phyloP scores from a whole-genome alignment of 1,140 invertebrate genomes.

The Brachionus paranguensis region DNA sequence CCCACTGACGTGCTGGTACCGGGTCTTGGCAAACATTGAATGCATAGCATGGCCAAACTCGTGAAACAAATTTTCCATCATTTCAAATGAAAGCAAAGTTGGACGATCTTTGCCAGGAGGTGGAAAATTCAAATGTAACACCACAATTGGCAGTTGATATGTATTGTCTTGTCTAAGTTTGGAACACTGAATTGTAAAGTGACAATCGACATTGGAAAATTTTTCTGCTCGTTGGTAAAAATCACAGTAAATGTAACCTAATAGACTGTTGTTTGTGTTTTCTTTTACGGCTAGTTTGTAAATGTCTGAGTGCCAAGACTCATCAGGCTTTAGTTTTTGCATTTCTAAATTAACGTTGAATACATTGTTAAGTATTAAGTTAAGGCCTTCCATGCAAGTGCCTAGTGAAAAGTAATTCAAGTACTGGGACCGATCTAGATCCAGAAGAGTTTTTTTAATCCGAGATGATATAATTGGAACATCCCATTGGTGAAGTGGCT shows the following conservation, averaged over 20 bases:
- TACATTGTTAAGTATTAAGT: constrained; percentile 71
- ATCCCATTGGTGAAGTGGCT: background rate
- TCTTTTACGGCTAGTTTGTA: constrained; percentile 65
- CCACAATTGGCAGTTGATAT: constrained; percentile 85
- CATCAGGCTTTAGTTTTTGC: constrained; percentile 67
- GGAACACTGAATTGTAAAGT: constrained; percentile 93
- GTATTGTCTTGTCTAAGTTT: constrained; percentile 69
- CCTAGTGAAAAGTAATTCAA: constrained; percentile 79
- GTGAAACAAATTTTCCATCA: constrained; percentile 92
- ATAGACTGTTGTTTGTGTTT: constrained; percentile 63
- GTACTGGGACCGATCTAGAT: background rate
- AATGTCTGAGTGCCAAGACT: constrained; percentile 77
- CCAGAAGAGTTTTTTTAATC: background rate
- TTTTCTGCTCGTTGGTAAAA: constrained; percentile 83
- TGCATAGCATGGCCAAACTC: constrained; percentile 99
- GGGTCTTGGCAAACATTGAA: constrained; percentile 86
- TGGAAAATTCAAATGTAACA: constrained; percentile 80
- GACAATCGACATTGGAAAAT: constrained; percentile 85
- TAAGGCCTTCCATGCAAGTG: constrained; percentile 88
- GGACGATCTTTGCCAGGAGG: constrained; percentile 62
- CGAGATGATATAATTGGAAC: constrained; percentile 14
- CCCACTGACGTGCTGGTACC: constrained; percentile 90
- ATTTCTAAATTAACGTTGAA: constrained; percentile 68
- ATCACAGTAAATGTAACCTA: constrained; percentile 96
- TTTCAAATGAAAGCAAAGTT: constrained; percentile 68